Evolutionary conservation across 2,113 vertebrate species (phyloP).

Genomic region (Hassar affinis): DNA sequence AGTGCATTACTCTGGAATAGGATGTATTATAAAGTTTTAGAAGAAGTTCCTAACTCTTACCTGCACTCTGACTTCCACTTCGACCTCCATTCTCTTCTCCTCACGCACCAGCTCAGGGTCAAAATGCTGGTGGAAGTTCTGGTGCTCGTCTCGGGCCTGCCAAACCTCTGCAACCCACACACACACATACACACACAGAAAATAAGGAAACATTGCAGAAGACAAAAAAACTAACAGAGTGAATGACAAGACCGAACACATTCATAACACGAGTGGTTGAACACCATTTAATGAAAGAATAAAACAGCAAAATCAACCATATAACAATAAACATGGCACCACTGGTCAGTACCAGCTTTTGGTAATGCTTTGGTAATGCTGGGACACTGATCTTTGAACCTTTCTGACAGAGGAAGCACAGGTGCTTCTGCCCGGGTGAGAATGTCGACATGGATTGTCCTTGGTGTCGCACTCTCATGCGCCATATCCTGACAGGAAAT

Average conservation of each 20-base stretch:
- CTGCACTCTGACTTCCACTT: constrained; percentile 81
- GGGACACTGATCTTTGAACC: constrained; percentile 1
- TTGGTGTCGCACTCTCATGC: constrained; percentile 49
- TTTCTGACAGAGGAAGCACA: constrained; percentile 42
- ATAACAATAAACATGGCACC: not conserved
- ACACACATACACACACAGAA: not conserved
- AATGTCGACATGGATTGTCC: constrained; percentile 48
- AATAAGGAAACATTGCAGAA: not conserved
- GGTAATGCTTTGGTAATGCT: not conserved
- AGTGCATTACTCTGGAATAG: not conserved
- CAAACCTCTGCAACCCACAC: constrained; percentile 68
- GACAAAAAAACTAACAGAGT: not conserved
- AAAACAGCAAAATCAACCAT: constrained; percentile 8
- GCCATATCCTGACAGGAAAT: constrained; percentile 57
- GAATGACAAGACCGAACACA: not conserved
- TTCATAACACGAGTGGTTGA: not conserved
- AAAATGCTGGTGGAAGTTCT: constrained; percentile 75
- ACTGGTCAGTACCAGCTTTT: constrained; percentile 14
- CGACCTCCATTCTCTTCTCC: constrained; percentile 76
- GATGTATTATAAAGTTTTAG: not conserved
- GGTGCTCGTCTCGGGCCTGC: constrained; percentile 72
- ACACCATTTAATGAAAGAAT: not conserved
- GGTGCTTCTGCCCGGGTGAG: constrained; percentile 45
- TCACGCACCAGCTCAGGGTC: constrained; percentile 78
- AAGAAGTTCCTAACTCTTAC: constrained; percentile 57